phyloP scores from a whole-genome alignment of 2,797 vertebrate genomes.

The Falco concolor region DNA sequence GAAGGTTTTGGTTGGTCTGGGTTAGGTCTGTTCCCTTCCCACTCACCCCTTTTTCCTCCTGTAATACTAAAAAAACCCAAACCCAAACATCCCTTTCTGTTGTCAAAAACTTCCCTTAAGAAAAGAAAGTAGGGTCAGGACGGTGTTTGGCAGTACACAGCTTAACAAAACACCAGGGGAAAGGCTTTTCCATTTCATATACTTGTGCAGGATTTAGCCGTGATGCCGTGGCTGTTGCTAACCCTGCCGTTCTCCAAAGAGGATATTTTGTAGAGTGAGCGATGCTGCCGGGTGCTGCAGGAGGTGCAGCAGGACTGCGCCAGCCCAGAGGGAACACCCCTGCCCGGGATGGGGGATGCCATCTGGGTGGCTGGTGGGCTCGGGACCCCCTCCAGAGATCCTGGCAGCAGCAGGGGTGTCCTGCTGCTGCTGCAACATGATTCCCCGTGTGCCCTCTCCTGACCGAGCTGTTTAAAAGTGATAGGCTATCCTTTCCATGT shows the following conservation, averaged over 20 bases:
- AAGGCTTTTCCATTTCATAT: fast-evolving
- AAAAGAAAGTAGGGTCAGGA: no score
- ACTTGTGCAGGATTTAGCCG: fast-evolving
- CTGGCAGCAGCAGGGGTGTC: neutral
- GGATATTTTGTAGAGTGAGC: neutral
- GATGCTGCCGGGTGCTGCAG: neutral
- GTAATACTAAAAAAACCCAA: neutral
- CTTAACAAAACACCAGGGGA: neutral
- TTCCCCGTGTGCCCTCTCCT: neutral
- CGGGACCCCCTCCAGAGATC: neutral
- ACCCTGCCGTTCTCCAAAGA: neutral
- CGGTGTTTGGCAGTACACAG: neutral
- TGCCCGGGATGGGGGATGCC: fast-evolving
- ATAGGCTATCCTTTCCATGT: neutral
- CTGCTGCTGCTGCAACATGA: neutral
- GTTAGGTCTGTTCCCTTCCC: neutral
- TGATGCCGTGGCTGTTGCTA: neutral
- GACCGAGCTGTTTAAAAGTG: neutral
- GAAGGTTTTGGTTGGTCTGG: neutral
- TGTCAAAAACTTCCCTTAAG: neutral
- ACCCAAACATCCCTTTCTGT: neutral
- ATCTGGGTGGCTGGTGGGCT: neutral
- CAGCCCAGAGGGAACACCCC: neutral
- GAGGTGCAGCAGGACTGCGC: neutral
- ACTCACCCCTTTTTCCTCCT: fast-evolving